These are phyloP conservation scores for Symphodus melops DNA, from an alignment of 2,113 vertebrate species.

Conservation along the genomic window DNA sequence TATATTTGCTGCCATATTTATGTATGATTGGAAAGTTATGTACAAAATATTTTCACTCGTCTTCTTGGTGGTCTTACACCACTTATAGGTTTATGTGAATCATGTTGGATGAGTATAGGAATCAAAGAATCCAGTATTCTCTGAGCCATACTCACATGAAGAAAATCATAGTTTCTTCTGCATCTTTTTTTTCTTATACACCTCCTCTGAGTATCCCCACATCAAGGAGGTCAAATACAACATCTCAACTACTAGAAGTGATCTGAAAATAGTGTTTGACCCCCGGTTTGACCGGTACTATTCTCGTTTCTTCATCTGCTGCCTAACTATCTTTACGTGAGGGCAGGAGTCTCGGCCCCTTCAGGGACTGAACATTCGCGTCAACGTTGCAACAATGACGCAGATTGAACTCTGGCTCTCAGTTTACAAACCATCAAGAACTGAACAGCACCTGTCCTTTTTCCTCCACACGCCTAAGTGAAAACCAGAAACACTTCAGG, in stretches of 20 bases:
- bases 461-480: constrained; percentile 47
- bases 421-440: constrained; percentile 41
- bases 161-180: no score
- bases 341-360: constrained; percentile 13
- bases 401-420: constrained; percentile 39
- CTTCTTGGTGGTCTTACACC: no score
- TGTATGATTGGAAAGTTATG: no score
- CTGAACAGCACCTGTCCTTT: constrained; percentile 51
- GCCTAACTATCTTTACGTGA: constrained; percentile 9
- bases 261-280: constrained; percentile 18
- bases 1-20: no score
- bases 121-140: no score
- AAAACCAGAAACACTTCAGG: constrained; percentile 32
- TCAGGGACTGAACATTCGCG: constrained; percentile 29
- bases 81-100: no score
- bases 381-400: constrained; percentile 29
- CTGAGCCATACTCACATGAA: no score
- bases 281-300: background rate
- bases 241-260: background rate
- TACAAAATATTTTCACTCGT: no score
- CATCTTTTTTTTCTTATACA: no score
- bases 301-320: constrained; percentile 19
- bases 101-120: no score
- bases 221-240: no score
- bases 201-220: no score